These are phyloP conservation scores for Sminthopsis crassicaudata DNA, from an alignment of 2,113 vertebrate species.

Conservation along the genomic window DNA sequence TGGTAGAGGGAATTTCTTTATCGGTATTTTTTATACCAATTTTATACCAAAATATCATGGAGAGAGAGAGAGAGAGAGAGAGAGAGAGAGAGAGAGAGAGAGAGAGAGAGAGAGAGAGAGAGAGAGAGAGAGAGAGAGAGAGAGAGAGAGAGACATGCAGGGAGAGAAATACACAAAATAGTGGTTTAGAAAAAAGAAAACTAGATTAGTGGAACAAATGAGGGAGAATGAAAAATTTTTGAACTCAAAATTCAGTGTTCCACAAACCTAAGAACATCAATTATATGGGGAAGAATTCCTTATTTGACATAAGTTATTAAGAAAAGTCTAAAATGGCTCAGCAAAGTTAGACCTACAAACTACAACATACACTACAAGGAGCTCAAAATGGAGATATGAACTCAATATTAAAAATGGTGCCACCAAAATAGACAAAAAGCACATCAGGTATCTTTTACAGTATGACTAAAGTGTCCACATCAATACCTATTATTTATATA, in stretches of 20 bases:
- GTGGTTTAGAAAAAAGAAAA: background rate
- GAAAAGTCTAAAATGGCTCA: background rate
- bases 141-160: too few species aligned
- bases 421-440: background rate
- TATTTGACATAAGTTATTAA: background rate
- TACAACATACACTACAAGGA: background rate
- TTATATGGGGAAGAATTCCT: background rate
- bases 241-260: background rate
- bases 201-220: background rate
- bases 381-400: background rate
- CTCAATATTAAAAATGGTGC: background rate
- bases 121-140: background rate
- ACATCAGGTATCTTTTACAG: background rate
- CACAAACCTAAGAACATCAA: background rate
- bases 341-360: background rate
- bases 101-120: background rate
- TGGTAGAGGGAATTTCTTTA: background rate
- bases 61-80: background rate
- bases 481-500: background rate
- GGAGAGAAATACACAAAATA: background rate
- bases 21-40: background rate
- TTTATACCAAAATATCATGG: background rate
- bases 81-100: too few species aligned
- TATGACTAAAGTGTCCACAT: background rate
- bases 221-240: background rate